Evolutionary conservation across 30 jellyfish, hydroid and myxozoan species (phyloP), one percentile per base, ranked within the genome.

Genomic region (Aurelia sp.): DNA sequence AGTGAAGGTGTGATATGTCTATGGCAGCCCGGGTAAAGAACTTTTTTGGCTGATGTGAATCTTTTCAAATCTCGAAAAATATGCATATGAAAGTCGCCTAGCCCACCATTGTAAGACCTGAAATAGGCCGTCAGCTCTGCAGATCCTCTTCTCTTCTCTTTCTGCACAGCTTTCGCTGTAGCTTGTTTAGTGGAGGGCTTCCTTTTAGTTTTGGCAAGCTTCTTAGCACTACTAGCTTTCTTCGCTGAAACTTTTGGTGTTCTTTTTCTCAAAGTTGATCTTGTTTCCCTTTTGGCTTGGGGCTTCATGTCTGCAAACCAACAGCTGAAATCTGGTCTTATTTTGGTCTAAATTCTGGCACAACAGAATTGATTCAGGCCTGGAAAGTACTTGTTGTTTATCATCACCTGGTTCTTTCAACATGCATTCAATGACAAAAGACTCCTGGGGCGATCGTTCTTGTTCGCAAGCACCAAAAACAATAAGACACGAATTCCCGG

Each of bases 11-110:
- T 84, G 4, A 91, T 85, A 31, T 91, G 98, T 31, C 98, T 73
- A 78, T 91, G 96, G 86, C 98, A 91, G 76, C 98, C 98, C 35
- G 98, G 98, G 48, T 91, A 91, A 51, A 91, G 85, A 63, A 91
- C 93, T 1, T 27, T 76, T n/a, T 40, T 60, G 10, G 96, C 67
- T 2, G 82, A 47, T 27, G 88, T 68, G 53, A 91, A 35, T 57
- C 64, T 76, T 27, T 72, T 77, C n/a, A 76, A 30, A 27, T 68
- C 90, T 77, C 93, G 62, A 67, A 91, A 91, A n/a, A 91, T 66
- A 4, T 89, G 81, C 41, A 72, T 33, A 65, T 91, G 98, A 53
- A 76, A 67, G 50, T 91, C 98, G 60, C 87, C 91, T n/a, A 84
- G 47, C 33, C 97, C 97, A 15, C 84, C 87, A 76, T 85, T 84